Base-by-base conservation (phyloP, 23 tunicate genomes). In the Clavelina lepadiformis region DNA sequence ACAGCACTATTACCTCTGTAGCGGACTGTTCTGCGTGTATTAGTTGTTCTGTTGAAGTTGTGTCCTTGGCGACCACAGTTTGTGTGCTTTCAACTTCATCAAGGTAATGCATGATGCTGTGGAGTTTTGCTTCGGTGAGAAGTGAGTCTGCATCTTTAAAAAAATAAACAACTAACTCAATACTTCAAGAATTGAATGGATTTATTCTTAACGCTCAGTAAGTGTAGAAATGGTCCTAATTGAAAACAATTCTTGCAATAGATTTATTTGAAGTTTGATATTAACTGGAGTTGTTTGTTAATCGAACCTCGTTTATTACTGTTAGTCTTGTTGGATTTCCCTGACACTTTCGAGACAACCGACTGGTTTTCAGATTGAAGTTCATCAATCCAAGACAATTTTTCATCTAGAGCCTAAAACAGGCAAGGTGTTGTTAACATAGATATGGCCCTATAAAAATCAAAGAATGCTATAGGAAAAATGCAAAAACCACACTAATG, bases 351-450 rank as follows among this genome's bases (percentile, higher is more conserved):
- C 51, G 95, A 86, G 0, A 77, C 80, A 27, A 36, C 57, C 6
- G 82, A 79, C 33, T 77, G 84, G 11, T 61, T 52, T 35, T 86
- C 85, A 2, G 84, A 49, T 71, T 86, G 85, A 64, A 86, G 64
- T 32, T 86, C 95, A 37, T 86, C 95, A 1, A 86, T 86, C 95
- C 95, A 86, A 21, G 95, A 55, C n/a, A 86, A 65, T 38, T 86
- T 86, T 65, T 77, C 85, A 20, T 86, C 75, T 51, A 77, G 58
- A 38, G 27, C 72, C 83, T 74, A 35, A 25, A 56, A 30, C 27
- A 7, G 32, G 32, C 64, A 26, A 52, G 15, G 11, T 41, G 11
- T n/a, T n/a, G n/a, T n/a, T n/a, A n/a, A n/a, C n/a, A n/a, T n/a
- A n/a, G n/a, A n/a, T n/a, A n/a, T n/a, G n/a, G n/a, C n/a, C n/a